Conservation (phyloP, 1,140 invertebrate species). For the Drosophila ercepeae region DNA sequence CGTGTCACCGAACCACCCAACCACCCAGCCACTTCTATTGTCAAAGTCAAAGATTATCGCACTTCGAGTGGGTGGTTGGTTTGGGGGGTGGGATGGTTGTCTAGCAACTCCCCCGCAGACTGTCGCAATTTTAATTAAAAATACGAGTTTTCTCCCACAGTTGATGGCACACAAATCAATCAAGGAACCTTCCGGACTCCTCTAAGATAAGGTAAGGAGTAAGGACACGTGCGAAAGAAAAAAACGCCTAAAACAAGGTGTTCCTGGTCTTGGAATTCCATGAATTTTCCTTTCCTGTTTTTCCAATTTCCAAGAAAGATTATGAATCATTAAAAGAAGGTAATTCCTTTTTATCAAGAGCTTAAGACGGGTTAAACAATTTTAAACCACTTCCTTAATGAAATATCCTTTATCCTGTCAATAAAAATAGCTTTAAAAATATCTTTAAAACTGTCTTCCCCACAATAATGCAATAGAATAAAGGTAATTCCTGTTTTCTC, state of each 20-base stretch:
- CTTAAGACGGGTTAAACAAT: background rate
- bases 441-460: too few relatives aligned
- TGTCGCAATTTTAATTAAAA: conserved; percentile 62
- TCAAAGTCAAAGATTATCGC: conserved; percentile 27
- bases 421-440: too few relatives aligned
- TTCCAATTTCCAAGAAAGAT: background rate
- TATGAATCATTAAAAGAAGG: conserved; percentile 2
- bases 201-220: background rate
- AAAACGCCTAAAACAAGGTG: conserved; percentile 33
- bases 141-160: conserved; percentile 4
- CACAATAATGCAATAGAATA: too few relatives aligned
- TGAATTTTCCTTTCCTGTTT: conserved; percentile 1
- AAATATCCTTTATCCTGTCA: too few relatives aligned
- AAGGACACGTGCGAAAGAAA: background rate
- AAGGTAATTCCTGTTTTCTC: too few relatives aligned
- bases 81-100: conserved; percentile 3
- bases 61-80: background rate
- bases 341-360: background rate
- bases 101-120: background rate
- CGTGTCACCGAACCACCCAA: background rate
- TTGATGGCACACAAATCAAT: conserved; percentile 50
- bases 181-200: conserved; percentile 2
- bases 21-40: too few relatives aligned
- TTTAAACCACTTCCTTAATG: too few relatives aligned
- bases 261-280: conserved; percentile 6